Percentiles rank a stretch among this genome's conserved stretches.
Evolutionary conservation across 2,888 invertebrate species (phyloP).

Genomic region (Zaprionus bogoriensis): DNA sequence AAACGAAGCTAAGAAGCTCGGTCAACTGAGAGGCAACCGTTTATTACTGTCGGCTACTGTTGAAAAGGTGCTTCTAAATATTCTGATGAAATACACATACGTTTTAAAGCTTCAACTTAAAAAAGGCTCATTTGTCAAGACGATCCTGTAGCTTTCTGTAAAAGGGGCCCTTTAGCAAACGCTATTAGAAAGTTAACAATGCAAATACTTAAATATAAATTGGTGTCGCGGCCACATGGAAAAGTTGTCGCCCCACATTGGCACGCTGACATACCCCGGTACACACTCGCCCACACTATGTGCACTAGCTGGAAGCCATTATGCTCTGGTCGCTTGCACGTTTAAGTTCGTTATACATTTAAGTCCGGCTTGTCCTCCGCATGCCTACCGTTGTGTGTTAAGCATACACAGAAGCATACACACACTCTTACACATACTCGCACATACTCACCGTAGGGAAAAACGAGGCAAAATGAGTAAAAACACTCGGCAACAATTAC

Average conservation of each 20-base stretch:
- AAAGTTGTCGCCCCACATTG: conserved; percentile 34
- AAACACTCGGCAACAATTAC: conserved; percentile 72
- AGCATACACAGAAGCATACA: conserved; percentile 70
- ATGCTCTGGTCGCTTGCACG: conserved; percentile 78
- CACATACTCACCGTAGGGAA: conserved; percentile 18
- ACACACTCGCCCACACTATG: conserved; percentile 19
- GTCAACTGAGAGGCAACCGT: no score
- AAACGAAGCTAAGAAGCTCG: no score
- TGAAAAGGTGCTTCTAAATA: no score
- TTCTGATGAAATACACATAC: no score
- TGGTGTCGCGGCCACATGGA: conserved; percentile 61
- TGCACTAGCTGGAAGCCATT: conserved; percentile 61
- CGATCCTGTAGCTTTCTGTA: no score
- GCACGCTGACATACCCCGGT: neutral
- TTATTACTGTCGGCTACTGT: no score
- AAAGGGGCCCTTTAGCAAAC: neutral
- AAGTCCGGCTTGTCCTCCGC: conserved; percentile 44
- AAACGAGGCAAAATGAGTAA: conserved; percentile 73
- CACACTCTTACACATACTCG: conserved; percentile 15
- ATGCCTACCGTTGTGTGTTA: conserved; percentile 61
- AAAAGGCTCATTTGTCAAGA: no score
- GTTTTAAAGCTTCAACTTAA: no score
- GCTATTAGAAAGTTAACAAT: conserved; percentile 60
- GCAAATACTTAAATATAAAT: conserved; percentile 63
- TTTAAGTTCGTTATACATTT: conserved; percentile 76